Evolutionary conservation across 2,888 invertebrate species (phyloP), one percentile per base, ranked within the genome.

Genomic region (Spodoptera littoralis): DNA sequence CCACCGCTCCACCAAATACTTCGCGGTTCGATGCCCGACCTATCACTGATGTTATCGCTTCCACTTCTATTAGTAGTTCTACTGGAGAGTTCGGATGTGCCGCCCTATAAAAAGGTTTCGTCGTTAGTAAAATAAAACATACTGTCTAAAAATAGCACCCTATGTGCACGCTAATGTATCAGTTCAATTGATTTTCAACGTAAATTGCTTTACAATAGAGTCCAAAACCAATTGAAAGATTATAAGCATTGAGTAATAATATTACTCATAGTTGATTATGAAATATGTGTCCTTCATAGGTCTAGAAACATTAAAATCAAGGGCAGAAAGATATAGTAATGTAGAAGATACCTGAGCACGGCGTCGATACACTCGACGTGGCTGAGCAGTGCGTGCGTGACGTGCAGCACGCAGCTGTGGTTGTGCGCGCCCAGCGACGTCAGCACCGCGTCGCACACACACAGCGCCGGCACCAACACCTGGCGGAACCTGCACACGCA

Each of bases 341-440:
- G 11, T 11, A 18, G 4, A 9, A 2, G 4, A 2, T 30, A 94
- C 94, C 98, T 95, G 53, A 99, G 91, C 55, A 98, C 96, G 77
- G 96, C 95, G 81, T 97, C 97, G 60, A 98, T 95, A 63, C 97
- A 96, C 82, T 98, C 98, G 55, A 97, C 95, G 88, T 98, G 98
- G 61, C 97, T 96, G 55, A 98, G 95, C 48, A 98, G 88, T 80
- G 98, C 97, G 79, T 97, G 96, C 80, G 97, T 96, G 53, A 98
- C 96, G 94, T 98, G 98, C 9, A 96, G 92, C 12, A 97, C 96
- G 53, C 97, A 97, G 57, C 97, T 97, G 88, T 97, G 96, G 92
- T 98, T 98, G 79, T 97, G 96, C 0, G 97, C 95, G 36, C 98
- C 98, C 53, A 98, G 95, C 0, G 98, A 97, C 0, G 97, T 97